phyloP scores from a whole-genome alignment of 2,888 invertebrate species.

The Nyleta sp. region DNA sequence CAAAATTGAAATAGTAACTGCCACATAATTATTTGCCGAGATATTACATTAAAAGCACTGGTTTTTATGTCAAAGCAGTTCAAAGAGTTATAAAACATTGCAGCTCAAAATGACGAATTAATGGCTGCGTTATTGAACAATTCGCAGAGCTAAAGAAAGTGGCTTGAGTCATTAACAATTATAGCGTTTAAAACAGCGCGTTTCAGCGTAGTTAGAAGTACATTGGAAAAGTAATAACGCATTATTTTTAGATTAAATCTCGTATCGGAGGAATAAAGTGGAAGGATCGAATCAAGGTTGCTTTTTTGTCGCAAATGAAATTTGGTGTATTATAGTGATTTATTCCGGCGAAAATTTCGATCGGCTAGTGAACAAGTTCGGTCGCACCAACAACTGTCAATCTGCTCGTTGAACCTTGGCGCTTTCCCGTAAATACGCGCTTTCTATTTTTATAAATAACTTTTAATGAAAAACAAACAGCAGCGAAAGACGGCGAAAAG shows the following conservation, averaged over 20 bases:
- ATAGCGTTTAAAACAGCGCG: conserved; percentile 23
- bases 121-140: conserved; percentile 32
- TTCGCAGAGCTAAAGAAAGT: conserved; percentile 25
- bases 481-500: background rate
- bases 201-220: conserved; percentile 31
- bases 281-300: background rate
- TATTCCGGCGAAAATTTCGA: too few relatives aligned
- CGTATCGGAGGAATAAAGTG: background rate
- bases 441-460: conserved; percentile 23
- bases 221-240: conserved; percentile 29
- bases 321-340: too few relatives aligned
- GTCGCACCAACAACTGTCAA: background rate
- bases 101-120: conserved; percentile 15
- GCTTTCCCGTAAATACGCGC: background rate
- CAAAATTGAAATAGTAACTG: too few relatives aligned
- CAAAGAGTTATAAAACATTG: conserved; percentile 19
- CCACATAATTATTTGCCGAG: too few relatives aligned
- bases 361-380: too few relatives aligned
- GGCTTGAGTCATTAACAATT: conserved; percentile 33
- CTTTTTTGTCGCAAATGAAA: background rate
- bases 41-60: too few relatives aligned
- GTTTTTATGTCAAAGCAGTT: conserved; percentile 8
- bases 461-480: conserved; percentile 30
- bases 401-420: background rate
- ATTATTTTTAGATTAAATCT: conserved; percentile 26